Evolutionary conservation across 2,797 vertebrate genomes (phyloP).

Genomic region (Vireo griseus): DNA sequence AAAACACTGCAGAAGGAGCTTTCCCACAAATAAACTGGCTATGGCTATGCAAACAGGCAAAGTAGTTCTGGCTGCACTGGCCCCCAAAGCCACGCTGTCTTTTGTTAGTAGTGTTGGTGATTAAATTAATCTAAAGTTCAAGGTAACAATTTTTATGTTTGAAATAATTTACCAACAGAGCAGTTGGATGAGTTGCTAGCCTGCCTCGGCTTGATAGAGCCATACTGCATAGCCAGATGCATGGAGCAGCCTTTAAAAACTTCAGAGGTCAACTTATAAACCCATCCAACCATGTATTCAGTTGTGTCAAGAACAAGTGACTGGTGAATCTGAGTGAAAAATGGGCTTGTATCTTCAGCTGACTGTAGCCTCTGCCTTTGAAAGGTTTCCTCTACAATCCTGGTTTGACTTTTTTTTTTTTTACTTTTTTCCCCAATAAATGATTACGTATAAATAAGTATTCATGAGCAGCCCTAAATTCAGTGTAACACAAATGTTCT

Average conservation of each 20-base stretch:
- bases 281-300: background rate
- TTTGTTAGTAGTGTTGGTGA: background rate
- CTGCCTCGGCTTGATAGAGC: background rate
- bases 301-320: background rate
- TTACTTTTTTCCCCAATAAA: background rate
- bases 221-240: background rate
- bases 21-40: background rate
- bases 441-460: background rate
- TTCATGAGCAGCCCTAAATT: background rate
- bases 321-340: background rate
- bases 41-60: background rate
- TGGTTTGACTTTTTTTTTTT: background rate
- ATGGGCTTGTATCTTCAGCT: background rate
- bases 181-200: rapidly evolving
- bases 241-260: background rate
- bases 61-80: background rate
- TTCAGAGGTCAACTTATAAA: background rate
- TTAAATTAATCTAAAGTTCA: background rate
- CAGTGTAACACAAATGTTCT: background rate
- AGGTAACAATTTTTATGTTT: background rate
- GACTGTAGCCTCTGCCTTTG: background rate
- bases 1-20: background rate
- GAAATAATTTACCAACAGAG: background rate
- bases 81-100: background rate
- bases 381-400: background rate